Evolutionary conservation across 2,888 invertebrate species (phyloP), one percentile per base, ranked within the genome.

Genomic region (Drosophila picticornis): DNA sequence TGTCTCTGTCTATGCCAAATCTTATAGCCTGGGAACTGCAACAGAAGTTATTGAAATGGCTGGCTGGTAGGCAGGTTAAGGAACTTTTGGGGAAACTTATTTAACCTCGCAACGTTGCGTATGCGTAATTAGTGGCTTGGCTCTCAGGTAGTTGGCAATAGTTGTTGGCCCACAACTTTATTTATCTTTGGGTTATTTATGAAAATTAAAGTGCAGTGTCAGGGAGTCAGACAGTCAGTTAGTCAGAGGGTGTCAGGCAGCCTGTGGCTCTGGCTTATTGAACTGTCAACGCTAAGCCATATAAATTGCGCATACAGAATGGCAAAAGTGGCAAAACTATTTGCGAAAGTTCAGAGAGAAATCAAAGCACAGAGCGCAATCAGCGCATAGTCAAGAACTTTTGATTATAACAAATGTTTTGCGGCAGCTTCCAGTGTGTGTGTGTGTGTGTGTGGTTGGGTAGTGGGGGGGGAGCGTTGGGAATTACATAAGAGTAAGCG

Each of bases 61-160:
- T 51, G 64, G 40, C 40, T 32, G 59, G 69, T 22, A 58, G 67
- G 55, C 66, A 80, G 89, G 90, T 87, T 87, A 87, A 88, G 76
- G 75, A 87, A 90, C 90, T 86, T 90, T 73, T 40, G 29, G 40
- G 52, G 50, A 29, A 87, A 89, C 79, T 87, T 84, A 77, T 71
- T 46, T 64, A 72, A 63, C 80, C 82, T 74, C 63, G 60, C 71
- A 62, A 76, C 89, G 75, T 53, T 73, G 81, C 88, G 91, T 91
- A 92, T 90, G 91, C 88, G 91, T 91, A 91, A 91, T 91, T 91
- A 92, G 86, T 83, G 68, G 78, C 74, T 68, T 55, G 57, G 58
- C 57, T 62, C 66, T 65, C 77, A 85, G 90, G 90, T 82, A 73
- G 88, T 79, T 78, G 52, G 43, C 69, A 59, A 77, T 77, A 73